phyloP scores from a whole-genome alignment of 2,888 invertebrate genomes.

The Leptopilina myrica region DNA sequence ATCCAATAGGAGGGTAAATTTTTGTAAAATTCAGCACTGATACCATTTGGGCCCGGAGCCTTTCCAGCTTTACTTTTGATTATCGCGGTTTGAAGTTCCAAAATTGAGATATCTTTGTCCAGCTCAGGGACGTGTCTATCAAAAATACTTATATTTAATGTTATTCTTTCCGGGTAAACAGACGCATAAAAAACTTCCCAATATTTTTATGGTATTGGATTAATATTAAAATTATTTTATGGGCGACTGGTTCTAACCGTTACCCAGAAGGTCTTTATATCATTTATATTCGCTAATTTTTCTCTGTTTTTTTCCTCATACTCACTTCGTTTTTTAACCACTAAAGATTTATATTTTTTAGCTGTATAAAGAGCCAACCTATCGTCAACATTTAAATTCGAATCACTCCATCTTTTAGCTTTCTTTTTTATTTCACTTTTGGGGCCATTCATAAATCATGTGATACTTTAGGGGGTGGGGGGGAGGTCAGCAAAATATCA shows the following conservation, averaged over 20 bases:
- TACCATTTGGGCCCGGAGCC: slow-evolving; percentile 45
- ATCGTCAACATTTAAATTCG: no score
- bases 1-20: slow-evolving; percentile 38
- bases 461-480: no score
- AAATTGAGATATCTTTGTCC: slow-evolving; percentile 6
- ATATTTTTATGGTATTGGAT: slow-evolving; percentile 10
- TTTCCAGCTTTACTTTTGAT: slow-evolving; percentile 41
- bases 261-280: slow-evolving; percentile 42
- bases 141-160: not conserved
- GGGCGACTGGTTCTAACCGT: no score
- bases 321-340: no score
- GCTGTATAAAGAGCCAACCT: not conserved
- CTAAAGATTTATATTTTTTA: no score
- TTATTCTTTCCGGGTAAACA: slow-evolving; percentile 20
- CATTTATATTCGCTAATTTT: slow-evolving; percentile 40
- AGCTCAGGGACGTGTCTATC: not conserved
- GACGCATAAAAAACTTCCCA: slow-evolving; percentile 36
- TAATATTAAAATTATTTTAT: no score
- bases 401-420: no score
- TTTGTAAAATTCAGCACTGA: slow-evolving; percentile 19
- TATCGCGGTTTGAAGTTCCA: slow-evolving; percentile 38
- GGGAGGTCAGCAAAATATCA: no score
- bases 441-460: no score
- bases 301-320: not conserved
- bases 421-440: no score